Base-by-base conservation (phyloP, 2,888 invertebrate genomes). In the Pardosa pseudoannulata region DNA sequence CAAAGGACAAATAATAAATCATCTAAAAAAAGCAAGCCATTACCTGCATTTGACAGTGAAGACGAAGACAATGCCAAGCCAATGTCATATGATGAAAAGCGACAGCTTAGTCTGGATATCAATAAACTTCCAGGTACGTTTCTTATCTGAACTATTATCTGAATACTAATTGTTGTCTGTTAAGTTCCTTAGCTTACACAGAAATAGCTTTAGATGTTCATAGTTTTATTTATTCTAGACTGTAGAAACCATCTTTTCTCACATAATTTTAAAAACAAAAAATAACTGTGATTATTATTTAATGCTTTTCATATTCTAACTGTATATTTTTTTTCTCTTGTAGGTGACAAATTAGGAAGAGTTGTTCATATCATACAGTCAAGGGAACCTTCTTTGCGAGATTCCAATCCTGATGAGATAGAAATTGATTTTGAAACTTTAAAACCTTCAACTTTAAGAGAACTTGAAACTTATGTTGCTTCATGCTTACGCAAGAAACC, bases 371-470 rank as follows among this genome's bases (percentile, higher is more conserved):
- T 99, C 91, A 99, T 99, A 91, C 99, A 99, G 93, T 96, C 96
- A 90, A 94, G 99, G 91, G 99, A 99, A 91, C 98, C 98, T 89
- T 98, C 98, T 89, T 93, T 98, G 90, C 94, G 98, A 91, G 99
- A 99, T 93, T 99, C 98, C 32, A 99, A 99, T 93, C 99, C 99
- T 29, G 99, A 99, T 92, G 99, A 99, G 93, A 99, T 99, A 90
- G 99, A 99, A 93, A 99, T 99, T 90, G 99, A 99, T 93, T 99
- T 99, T 93, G 99, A 99, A 93, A 99, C 98, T 50, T 93, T 99
- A 90, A 98, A 99, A 92, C 98, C 99, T 89, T 98, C 98, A 89
- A 99, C 99, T 87, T 93, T 99, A 90, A 94, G 99, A 90, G 99
- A 99, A 93, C 93, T 99, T 92, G 99, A 99, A 93, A 96, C 96